phyloP scores from a whole-genome alignment of 2,888 invertebrate species.

The Dolichopus griseipennis region DNA sequence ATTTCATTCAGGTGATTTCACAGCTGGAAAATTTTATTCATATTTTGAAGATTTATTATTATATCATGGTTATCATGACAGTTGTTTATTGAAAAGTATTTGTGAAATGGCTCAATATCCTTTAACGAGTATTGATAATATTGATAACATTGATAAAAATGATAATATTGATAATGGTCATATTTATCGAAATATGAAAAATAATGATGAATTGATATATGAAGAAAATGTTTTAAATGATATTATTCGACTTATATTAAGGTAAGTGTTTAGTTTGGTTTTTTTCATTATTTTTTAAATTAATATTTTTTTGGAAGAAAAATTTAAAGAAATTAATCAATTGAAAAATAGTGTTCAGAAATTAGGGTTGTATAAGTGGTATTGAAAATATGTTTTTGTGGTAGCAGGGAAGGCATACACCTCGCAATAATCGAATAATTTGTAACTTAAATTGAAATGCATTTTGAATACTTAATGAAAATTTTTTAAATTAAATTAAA shows the following conservation, averaged over 20 bases:
- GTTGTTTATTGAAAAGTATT: slow-evolving; percentile 55
- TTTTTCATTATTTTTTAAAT: too few relatives aligned
- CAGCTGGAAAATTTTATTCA: slow-evolving; percentile 38
- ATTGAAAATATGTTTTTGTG: too few relatives aligned
- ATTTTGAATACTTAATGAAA: too few relatives aligned
- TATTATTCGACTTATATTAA: neutral
- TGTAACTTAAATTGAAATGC: too few relatives aligned
- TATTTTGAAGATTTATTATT: slow-evolving; percentile 34
- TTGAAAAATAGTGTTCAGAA: too few relatives aligned
- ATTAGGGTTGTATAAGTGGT: too few relatives aligned
- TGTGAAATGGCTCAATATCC: slow-evolving; percentile 59
- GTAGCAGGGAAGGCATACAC: too few relatives aligned
- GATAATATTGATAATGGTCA: neutral
- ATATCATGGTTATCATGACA: slow-evolving; percentile 43
- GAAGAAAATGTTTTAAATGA: neutral
- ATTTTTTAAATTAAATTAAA: too few relatives aligned
- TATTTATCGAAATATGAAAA: neutral
- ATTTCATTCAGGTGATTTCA: slow-evolving; percentile 36
- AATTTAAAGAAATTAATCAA: too few relatives aligned
- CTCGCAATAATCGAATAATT: too few relatives aligned
- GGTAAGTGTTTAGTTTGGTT: neutral
- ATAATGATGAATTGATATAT: neutral
- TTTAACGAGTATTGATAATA: slow-evolving; percentile 44
- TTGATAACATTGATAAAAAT: slow-evolving; percentile 37
- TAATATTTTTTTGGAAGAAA: too few relatives aligned